Percentiles rank a stretch among this genome's conserved stretches.
These are phyloP conservation scores for Drosophila imparisetae DNA, from an alignment of 2,888 invertebrate species.

Conservation along the genomic window DNA sequence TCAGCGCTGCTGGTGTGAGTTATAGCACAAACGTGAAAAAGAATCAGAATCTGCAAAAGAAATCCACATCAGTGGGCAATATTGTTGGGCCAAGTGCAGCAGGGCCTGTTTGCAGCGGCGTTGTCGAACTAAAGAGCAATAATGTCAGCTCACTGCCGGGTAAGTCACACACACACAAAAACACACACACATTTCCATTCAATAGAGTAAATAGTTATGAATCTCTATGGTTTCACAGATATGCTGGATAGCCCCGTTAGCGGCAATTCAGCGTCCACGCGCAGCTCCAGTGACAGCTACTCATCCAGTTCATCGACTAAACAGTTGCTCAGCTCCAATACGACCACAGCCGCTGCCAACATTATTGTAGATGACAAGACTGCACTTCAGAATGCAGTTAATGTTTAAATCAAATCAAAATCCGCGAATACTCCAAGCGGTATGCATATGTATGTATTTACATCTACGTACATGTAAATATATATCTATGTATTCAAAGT, in stretches of 20 bases:
- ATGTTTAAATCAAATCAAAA: conserved; percentile 71
- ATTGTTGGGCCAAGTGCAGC: conserved; percentile 73
- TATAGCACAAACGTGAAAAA: conserved; percentile 74
- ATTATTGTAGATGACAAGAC: conserved; percentile 84
- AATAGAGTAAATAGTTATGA: neutral
- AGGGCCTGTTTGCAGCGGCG: conserved; percentile 63
- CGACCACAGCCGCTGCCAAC: conserved; percentile 80
- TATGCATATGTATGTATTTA: conserved; percentile 9
- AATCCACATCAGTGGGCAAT: conserved; percentile 83
- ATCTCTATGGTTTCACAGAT: conserved; percentile 53
- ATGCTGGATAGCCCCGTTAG: conserved; percentile 89
- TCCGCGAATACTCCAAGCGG: conserved; percentile 4
- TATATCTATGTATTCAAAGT: neutral
- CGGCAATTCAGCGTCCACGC: conserved; percentile 84
- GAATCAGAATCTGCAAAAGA: conserved; percentile 81
- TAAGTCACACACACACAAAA: conserved; percentile 68
- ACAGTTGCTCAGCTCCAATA: conserved; percentile 87
- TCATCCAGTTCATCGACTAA: conserved; percentile 92
- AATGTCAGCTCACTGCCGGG: conserved; percentile 88
- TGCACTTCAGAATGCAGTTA: conserved; percentile 83
- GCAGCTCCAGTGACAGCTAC: conserved; percentile 93
- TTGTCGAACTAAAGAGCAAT: conserved; percentile 85
- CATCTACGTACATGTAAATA: conserved; percentile 10
- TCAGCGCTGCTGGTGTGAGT: conserved; percentile 43
- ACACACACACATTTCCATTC: neutral